Percentiles rank a stretch among this genome's conserved stretches.
Conservation (phyloP, 2,113 vertebrate genomes). For the Maccullochella peelii region DNA sequence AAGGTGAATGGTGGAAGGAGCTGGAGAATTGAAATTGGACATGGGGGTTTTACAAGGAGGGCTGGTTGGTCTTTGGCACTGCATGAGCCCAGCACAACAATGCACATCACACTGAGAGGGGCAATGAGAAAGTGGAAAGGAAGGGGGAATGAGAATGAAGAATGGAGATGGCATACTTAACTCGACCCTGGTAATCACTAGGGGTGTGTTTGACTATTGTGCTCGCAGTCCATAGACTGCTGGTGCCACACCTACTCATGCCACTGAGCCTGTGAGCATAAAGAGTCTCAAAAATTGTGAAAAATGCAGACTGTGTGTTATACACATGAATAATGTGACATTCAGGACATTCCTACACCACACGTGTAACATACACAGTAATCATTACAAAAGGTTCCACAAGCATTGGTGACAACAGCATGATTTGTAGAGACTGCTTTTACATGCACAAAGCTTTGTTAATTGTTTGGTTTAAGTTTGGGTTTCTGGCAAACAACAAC, state of each 20-base stretch:
- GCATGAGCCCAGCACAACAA: conserved; percentile 67
- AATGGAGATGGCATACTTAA: conserved; percentile 77
- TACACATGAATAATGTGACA: neutral
- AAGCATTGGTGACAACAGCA: neutral
- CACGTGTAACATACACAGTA: neutral
- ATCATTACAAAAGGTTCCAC: neutral
- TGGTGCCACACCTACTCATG: conserved; percentile 50
- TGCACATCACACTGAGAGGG: conserved; percentile 70
- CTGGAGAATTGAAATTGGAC: conserved; percentile 83
- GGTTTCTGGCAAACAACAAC: neutral
- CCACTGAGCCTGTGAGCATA: conserved; percentile 20
- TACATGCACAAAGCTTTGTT: neutral
- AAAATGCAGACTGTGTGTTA: neutral
- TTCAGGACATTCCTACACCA: neutral
- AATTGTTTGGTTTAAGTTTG: neutral
- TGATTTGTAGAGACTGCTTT: neutral
- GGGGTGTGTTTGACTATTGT: conserved; percentile 51
- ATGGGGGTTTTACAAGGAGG: conserved; percentile 74
- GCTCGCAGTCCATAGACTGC: conserved; percentile 21
- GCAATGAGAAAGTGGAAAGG: conserved; percentile 73
- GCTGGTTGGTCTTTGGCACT: conserved; percentile 70
- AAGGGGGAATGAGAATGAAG: conserved; percentile 55
- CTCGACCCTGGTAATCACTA: conserved; percentile 61
- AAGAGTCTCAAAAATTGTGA: neutral
- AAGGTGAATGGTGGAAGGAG: conserved; percentile 78